Evolutionary conservation across 2,888 invertebrate species (phyloP).

Genomic region (Himalopsyche tibetana): DNA sequence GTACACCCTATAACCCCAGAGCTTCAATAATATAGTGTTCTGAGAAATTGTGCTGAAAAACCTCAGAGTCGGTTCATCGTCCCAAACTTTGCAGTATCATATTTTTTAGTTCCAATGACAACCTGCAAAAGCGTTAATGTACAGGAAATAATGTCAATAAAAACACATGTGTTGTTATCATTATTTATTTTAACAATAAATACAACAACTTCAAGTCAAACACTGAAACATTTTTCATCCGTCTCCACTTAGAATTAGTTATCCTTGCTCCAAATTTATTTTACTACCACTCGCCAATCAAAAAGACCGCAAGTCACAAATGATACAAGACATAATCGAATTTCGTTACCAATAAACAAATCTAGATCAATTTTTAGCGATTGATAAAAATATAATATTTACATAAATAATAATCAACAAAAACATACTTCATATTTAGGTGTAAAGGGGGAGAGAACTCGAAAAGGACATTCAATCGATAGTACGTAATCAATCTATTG

Average conservation of each 20-base stretch:
- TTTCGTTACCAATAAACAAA: neutral
- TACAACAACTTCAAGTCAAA: constrained; percentile 62
- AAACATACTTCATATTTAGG: neutral
- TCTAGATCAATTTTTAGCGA: neutral
- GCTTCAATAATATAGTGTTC: too few species aligned
- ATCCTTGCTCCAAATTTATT: constrained; percentile 37
- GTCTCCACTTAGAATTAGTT: constrained; percentile 28
- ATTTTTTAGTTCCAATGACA: too few species aligned
- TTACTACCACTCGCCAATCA: constrained; percentile 8
- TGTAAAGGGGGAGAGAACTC: neutral
- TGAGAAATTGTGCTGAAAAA: too few species aligned
- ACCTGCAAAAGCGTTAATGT: neutral
- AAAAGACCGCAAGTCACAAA: constrained; percentile 32
- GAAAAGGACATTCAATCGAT: neutral
- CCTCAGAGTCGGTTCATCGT: too few species aligned
- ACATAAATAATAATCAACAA: constrained; percentile 21
- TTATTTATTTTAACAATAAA: constrained; percentile 65
- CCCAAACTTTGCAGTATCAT: too few species aligned
- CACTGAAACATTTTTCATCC: constrained; percentile 47
- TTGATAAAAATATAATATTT: constrained; percentile 36
- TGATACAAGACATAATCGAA: neutral
- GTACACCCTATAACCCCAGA: too few species aligned
- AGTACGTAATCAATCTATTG: neutral
- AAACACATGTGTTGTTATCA: constrained; percentile 50
- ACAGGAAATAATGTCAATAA: neutral